Evolutionary conservation across 2,113 vertebrate species (phyloP).

Genomic region (Pampusana beccarii): DNA sequence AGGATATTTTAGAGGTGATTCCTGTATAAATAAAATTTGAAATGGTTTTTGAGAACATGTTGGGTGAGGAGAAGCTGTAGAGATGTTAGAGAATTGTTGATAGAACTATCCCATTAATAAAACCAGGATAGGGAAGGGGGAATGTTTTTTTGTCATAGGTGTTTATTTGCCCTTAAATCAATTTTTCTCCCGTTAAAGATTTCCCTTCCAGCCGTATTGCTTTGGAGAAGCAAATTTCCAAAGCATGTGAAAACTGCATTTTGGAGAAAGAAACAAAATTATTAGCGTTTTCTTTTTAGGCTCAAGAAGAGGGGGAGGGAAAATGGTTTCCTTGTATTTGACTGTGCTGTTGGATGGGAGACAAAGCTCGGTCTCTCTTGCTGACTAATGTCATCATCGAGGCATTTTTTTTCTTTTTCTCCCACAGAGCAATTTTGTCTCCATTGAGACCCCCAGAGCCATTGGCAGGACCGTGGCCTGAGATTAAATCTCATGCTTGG

Average conservation of each 20-base stretch:
- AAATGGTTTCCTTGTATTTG: slow-evolving; percentile 74
- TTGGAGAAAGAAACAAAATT: slow-evolving; percentile 59
- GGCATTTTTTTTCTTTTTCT: slow-evolving; percentile 33
- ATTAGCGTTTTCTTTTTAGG: slow-evolving; percentile 53
- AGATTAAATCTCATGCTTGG: slow-evolving; percentile 68
- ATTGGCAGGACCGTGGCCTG: slow-evolving; percentile 47
- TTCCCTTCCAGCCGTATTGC: neutral
- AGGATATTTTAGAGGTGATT: neutral
- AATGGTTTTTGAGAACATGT: neutral
- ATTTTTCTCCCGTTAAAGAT: neutral
- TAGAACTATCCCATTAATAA: neutral
- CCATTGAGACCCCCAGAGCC: slow-evolving; percentile 44
- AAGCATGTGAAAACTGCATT: slow-evolving; percentile 46
- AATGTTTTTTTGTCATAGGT: neutral
- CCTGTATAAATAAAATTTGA: neutral
- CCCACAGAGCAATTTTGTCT: slow-evolving; percentile 65
- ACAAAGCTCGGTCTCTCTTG: slow-evolving; percentile 71
- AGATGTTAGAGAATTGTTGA: neutral
- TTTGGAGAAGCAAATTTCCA: neutral
- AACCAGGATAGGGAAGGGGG: neutral
- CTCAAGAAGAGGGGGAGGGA: slow-evolving; percentile 64
- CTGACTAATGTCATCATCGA: slow-evolving; percentile 69
- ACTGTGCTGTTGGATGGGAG: slow-evolving; percentile 30
- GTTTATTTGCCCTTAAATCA: neutral
- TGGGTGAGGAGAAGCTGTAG: neutral